These are phyloP conservation scores for Raillietiella orientalis DNA, from an alignment of 2,888 invertebrate species.

Conservation along the genomic window DNA sequence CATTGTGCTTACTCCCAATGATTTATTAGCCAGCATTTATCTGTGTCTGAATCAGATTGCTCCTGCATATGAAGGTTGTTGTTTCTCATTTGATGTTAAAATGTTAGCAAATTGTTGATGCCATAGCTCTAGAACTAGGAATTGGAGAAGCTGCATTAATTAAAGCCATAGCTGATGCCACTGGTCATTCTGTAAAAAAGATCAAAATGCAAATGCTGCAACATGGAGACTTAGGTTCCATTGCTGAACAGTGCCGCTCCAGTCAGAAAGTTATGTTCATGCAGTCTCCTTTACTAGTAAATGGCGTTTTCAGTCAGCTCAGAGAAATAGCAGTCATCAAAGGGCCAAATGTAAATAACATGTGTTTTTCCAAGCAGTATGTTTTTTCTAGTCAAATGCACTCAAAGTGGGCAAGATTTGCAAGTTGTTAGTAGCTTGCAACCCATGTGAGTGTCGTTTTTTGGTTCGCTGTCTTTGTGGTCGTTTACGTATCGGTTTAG, in stretches of 20 bases:
- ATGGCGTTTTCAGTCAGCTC: conserved; percentile 42
- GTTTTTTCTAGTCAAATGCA: neutral
- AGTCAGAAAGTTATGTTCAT: conserved; percentile 60
- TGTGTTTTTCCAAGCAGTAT: neutral
- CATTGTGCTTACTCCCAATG: conserved; percentile 52
- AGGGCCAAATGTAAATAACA: conserved; percentile 28
- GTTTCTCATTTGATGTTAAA: neutral
- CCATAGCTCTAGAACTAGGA: conserved; percentile 39
- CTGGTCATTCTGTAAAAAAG: conserved; percentile 48
- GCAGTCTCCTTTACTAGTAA: conserved; percentile 38
- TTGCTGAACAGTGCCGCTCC: conserved; percentile 50
- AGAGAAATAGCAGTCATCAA: conserved; percentile 57
- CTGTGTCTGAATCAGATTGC: conserved; percentile 82
- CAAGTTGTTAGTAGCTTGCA: conserved; percentile 64
- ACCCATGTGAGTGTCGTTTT: conserved; percentile 53
- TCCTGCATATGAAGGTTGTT: conserved; percentile 68
- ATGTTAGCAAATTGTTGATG: neutral
- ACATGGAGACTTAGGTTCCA: conserved; percentile 62
- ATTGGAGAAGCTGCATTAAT: conserved; percentile 74
- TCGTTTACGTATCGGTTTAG: conserved; percentile 78
- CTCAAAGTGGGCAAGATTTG: conserved; percentile 80
- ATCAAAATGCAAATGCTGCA: conserved; percentile 34
- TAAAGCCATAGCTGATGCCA: conserved; percentile 71
- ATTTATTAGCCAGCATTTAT: conserved; percentile 63
- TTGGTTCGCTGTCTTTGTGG: conserved; percentile 67